Evolutionary conservation across 2,797 vertebrate genomes (phyloP).

Genomic region (Pyrocephalus nanus): DNA sequence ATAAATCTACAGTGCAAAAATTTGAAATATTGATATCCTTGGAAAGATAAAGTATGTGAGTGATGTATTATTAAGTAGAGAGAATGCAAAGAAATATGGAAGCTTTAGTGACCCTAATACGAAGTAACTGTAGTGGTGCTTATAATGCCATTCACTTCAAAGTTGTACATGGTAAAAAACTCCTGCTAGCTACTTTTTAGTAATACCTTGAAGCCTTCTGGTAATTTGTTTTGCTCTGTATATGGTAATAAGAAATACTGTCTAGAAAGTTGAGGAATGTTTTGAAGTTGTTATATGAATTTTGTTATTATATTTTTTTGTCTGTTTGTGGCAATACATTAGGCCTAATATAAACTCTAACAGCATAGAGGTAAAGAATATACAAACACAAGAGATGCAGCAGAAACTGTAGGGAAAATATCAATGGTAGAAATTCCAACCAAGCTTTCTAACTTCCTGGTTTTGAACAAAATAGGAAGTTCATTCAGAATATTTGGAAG

Average conservation of each 20-base stretch:
- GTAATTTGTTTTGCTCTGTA: not conserved
- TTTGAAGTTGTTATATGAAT: not conserved
- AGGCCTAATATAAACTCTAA: not conserved
- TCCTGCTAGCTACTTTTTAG: not conserved
- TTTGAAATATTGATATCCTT: not conserved
- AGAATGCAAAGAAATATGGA: not conserved
- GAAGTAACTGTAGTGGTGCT: not conserved
- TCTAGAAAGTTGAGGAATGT: not conserved
- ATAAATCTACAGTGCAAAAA: not conserved
- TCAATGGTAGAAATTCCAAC: not conserved
- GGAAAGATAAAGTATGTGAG: not conserved
- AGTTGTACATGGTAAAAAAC: not conserved
- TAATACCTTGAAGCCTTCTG: not conserved
- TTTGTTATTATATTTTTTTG: not conserved
- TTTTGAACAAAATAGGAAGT: not conserved
- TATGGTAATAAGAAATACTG: not conserved
- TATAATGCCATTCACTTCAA: not conserved
- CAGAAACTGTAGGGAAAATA: not conserved
- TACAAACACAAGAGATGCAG: not conserved
- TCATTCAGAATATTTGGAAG: not conserved
- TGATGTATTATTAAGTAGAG: not conserved
- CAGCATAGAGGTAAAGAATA: not conserved
- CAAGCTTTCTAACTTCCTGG: not conserved
- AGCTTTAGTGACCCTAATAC: not conserved
- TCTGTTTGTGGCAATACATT: not conserved